Percentiles rank a stretch among this genome's conserved stretches.
Conservation (phyloP, 1,140 invertebrate species). For the Pseudoatta argentina region DNA sequence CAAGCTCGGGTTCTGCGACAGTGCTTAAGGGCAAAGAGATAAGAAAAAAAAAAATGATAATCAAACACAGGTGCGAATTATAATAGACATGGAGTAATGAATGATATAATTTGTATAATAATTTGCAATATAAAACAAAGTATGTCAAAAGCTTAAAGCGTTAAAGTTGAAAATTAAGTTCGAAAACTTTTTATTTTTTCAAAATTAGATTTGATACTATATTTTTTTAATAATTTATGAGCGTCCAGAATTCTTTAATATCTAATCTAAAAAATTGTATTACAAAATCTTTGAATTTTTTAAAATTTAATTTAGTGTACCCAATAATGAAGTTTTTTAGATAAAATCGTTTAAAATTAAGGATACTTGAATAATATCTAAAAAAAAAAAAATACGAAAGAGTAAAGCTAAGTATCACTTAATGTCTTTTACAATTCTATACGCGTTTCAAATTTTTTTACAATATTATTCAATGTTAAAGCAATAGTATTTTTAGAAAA, state of each 20-base stretch:
- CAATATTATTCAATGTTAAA: conserved; percentile 17
- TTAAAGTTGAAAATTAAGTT: conserved; percentile 8
- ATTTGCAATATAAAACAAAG: conserved; percentile 1
- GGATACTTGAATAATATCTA: background rate
- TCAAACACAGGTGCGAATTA: conserved; percentile 39
- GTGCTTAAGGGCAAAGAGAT: conserved; percentile 7
- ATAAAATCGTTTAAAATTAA: background rate
- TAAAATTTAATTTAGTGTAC: background rate
- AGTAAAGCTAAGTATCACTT: background rate
- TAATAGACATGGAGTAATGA: background rate
- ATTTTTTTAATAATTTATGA: background rate
- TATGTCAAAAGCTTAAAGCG: background rate
- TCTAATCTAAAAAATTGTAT: background rate
- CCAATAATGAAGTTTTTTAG: background rate
- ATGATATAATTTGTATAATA: conserved; percentile 24
- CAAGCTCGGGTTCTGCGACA: conserved; percentile 40
- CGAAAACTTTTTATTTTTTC: no score
- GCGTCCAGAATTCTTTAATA: background rate
- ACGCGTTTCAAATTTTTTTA: background rate
- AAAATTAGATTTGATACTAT: background rate
- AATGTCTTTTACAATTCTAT: background rate
- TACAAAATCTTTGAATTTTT: background rate
- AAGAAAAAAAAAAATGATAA: conserved; percentile 11
- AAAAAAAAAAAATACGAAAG: background rate
- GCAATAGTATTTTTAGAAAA: background rate